A percentile compares a stretch with the other conserved stretches of the same genome.
Conservation (phyloP, 2,888 invertebrate species). For the Platynereis dumerilii region DNA sequence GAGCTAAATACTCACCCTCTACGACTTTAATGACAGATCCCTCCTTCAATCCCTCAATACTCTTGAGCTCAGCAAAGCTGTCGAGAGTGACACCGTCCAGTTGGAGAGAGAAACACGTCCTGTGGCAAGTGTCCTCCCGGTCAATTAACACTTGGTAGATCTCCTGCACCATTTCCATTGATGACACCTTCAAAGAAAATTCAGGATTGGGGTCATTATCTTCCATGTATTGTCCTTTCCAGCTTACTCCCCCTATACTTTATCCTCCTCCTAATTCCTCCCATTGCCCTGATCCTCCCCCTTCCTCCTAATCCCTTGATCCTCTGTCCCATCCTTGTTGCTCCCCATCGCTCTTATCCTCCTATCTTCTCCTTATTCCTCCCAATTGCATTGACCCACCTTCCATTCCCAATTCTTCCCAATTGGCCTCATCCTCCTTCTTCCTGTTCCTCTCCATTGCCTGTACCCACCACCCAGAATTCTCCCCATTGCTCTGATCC, state of each 20-base stretch:
- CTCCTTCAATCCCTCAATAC: constrained; percentile 92
- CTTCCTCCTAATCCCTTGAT: too few species aligned
- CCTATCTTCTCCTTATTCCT: too few species aligned
- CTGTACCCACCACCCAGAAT: too few species aligned
- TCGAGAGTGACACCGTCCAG: constrained; percentile 88
- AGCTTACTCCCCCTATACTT: neutral
- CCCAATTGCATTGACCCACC: too few species aligned
- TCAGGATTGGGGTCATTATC: neutral
- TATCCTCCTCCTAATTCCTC: neutral
- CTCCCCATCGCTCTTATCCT: too few species aligned
- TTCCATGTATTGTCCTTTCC: neutral
- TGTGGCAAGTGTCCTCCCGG: constrained; percentile 96
- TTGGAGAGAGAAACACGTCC: constrained; percentile 97
- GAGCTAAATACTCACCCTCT: constrained; percentile 63
- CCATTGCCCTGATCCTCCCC: too few species aligned
- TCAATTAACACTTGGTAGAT: constrained; percentile 98
- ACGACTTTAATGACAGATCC: constrained; percentile 87
- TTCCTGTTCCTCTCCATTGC: too few species aligned
- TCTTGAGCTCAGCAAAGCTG: constrained; percentile 97
- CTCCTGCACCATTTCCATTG: constrained; percentile 94
- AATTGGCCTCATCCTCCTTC: too few species aligned
- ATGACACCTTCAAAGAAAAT: constrained; percentile 76
- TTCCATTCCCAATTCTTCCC: too few species aligned
- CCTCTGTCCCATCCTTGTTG: too few species aligned
- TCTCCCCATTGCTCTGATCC: too few species aligned